Conservation (phyloP, 2,888 invertebrate genomes). For the Oasisia sp. region DNA sequence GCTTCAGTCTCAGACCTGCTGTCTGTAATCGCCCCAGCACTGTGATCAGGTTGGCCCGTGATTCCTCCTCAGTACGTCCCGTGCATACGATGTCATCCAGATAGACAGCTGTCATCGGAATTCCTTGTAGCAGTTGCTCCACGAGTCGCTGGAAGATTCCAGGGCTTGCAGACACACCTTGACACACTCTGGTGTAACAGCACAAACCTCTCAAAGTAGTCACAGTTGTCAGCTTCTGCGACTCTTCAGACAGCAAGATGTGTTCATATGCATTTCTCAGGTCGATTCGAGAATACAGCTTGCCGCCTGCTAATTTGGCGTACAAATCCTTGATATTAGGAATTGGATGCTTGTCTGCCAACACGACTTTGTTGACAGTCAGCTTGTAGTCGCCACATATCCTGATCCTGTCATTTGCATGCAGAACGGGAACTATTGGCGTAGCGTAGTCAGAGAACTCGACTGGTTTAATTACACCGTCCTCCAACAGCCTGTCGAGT, state of each 20-base stretch:
- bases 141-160: background rate
- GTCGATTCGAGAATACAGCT: background rate
- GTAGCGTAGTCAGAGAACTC: background rate
- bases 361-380: background rate
- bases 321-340: background rate
- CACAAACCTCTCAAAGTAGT: background rate
- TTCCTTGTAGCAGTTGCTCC: background rate
- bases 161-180: background rate
- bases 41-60: background rate
- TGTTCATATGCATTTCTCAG: background rate
- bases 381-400: background rate
- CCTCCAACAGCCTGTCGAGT: background rate
- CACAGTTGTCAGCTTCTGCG: background rate
- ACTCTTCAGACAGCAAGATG: too few species aligned
- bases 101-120: background rate
- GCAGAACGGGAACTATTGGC: background rate
- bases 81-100: background rate
- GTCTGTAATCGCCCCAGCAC: background rate
- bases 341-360: background rate
- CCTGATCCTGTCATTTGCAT: background rate
- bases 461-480: background rate
- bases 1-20: constrained; percentile 14
- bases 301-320: background rate
- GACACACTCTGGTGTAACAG: background rate
- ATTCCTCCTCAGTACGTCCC: background rate